Conservation (phyloP, 2,797 vertebrate species). For the Spea hammondii region DNA sequence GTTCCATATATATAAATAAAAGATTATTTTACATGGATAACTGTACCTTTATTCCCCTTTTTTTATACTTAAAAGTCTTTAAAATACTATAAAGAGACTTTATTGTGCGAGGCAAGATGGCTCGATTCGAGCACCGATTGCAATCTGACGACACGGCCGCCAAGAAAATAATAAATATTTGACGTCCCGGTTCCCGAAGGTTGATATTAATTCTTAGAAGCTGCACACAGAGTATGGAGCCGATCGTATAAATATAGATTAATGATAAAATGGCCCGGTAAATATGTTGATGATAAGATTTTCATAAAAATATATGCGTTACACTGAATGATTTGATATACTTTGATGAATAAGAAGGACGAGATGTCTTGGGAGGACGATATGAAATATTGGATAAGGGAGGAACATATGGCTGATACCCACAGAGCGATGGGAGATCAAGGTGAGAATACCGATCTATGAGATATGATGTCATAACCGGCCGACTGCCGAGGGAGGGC, state of each 20-base stretch:
- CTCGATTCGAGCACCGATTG: neutral
- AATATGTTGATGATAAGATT: conserved; percentile 47
- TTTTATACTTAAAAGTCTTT: no score
- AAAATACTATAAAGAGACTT: no score
- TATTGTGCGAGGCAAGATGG: neutral
- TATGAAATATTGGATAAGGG: neutral
- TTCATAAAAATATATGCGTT: conserved; percentile 35
- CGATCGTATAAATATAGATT: conserved; percentile 43
- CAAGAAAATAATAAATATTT: neutral
- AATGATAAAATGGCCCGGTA: conserved; percentile 45
- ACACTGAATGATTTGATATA: conserved; percentile 5
- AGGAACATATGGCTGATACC: neutral
- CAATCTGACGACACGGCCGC: neutral
- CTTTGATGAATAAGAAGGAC: conserved; percentile 19
- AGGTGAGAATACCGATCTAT: neutral
- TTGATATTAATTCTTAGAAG: conserved; percentile 43
- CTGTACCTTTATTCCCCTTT: no score
- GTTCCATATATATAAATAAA: no score
- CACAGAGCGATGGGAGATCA: neutral
- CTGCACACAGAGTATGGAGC: neutral
- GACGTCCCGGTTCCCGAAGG: conserved; percentile 18
- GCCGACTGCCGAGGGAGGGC: no score
- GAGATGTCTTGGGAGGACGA: neutral
- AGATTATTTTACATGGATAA: no score
- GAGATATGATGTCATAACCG: no score